These are phyloP conservation scores for Ahaetulla prasina DNA, from an alignment of 2,113 vertebrate genomes.

Conservation along the genomic window DNA sequence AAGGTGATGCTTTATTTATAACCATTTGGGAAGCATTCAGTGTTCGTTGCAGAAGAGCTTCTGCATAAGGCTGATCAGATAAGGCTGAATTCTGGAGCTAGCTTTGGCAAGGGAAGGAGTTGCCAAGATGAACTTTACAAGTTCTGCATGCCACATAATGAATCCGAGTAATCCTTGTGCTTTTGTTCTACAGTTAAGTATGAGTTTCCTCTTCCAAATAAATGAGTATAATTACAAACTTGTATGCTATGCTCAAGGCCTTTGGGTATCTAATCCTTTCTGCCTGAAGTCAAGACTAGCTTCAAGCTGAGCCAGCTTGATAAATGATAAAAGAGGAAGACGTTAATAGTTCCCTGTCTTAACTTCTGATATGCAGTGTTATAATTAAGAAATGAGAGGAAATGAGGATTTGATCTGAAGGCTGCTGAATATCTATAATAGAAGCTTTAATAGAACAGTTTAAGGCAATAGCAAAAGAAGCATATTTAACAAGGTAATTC, in stretches of 20 bases:
- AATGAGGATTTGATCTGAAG: neutral
- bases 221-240: neutral
- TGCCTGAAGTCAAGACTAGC: neutral
- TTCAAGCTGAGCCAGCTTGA: constrained; percentile 16
- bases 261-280: neutral
- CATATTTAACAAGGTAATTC: neutral
- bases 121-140: neutral
- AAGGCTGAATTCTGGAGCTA: neutral
- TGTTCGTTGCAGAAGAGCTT: neutral
- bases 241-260: neutral
- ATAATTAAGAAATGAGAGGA: constrained; percentile 4
- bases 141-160: neutral
- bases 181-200: neutral
- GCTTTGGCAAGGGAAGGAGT: neutral
- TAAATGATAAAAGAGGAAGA: constrained; percentile 9
- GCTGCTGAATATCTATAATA: neutral
- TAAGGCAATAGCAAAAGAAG: neutral
- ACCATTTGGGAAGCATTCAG: neutral
- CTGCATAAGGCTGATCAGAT: neutral
- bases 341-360: neutral
- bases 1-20: neutral
- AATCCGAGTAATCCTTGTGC: neutral
- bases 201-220: neutral
- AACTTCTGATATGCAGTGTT: neutral
- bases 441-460: neutral